These are phyloP conservation scores for Aplysina aerophoba DNA, from an alignment of 37 sponge, comb jelly and placozoan genomes.

Conservation along the genomic window DNA sequence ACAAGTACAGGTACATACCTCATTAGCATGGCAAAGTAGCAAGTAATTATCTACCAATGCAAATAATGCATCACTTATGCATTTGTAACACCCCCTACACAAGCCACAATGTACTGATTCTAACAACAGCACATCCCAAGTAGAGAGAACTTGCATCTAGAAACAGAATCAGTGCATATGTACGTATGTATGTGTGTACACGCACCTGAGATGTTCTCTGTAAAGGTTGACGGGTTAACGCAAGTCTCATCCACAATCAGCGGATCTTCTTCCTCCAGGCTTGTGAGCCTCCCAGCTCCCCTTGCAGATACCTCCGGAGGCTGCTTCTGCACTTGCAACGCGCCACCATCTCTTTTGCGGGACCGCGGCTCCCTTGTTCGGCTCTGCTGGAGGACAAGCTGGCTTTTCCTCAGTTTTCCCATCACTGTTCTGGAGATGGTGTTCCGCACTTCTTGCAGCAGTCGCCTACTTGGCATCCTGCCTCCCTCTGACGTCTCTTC, in stretches of 20 bases:
- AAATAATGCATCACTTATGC: too few species aligned
- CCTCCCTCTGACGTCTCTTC: too few species aligned
- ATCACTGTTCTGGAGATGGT: not conserved
- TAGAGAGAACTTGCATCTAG: too few species aligned
- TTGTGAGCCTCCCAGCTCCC: too few species aligned
- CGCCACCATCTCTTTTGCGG: not conserved
- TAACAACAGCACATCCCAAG: too few species aligned
- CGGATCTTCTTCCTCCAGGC: not conserved
- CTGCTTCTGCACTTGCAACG: too few species aligned
- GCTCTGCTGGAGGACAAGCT: conserved; percentile 2
- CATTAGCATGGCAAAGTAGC: not conserved
- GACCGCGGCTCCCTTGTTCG: not conserved
- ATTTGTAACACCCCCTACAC: too few species aligned
- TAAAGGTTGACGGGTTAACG: not conserved
- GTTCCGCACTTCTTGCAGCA: not conserved
- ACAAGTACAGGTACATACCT: not conserved
- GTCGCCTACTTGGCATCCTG: not conserved
- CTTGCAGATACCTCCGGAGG: too few species aligned
- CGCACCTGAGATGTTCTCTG: conserved; percentile 24
- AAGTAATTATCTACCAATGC: too few species aligned
- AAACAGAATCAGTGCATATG: not conserved
- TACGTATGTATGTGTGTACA: not conserved
- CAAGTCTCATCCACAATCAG: conserved; percentile 14
- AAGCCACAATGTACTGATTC: too few species aligned
- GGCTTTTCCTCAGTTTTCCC: conserved; percentile 1